Base-by-base conservation (phyloP, 2,797 vertebrate species). In the Okamejei kenojei region DNA sequence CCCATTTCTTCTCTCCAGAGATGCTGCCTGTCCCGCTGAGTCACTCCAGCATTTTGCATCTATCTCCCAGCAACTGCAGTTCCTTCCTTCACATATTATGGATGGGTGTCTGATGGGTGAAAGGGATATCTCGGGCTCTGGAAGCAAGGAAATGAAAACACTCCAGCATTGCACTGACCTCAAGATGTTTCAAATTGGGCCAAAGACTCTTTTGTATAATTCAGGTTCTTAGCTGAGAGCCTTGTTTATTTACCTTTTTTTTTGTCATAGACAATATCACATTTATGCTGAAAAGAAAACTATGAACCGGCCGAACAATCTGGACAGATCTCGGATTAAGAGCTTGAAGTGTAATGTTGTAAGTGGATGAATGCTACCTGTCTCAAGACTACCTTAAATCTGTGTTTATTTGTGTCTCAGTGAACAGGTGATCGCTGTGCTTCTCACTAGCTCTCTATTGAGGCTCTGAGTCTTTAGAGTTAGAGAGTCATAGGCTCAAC, bases 341-440 rank as follows among this genome's bases (percentile, higher is more conserved):
- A 97, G 97, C 63, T 96, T 98, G 93, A 97, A 96, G 93, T 96
- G 96, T 94, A 98, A 96, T 93, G 95, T 98, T 71, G 98, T 99
- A 94, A 95, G 97, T 95, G 90, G 73, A 10, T 13, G 68, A 68
- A 23, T 45, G 38, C 6, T 35, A 0, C 29, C 15, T 68, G 65
- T 68, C 32, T 88, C 63, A 21, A 61, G 26, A 86, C 29, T 1
- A 4, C 29, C 26, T 61, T 19, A 23, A 82, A 84, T 11, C 29
- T 86, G 10, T n/a, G 63, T 35, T 88, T 68, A 35, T 68, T 68
- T 4, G n/a, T 88, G 84, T 65, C 17, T 21, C 13, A 7, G 63
- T 88, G 65, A 7, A 35, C 61, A 32, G 29, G 7, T 86, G 58
- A 29, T 58, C 17, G 61, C 13, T 17, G 13, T 32, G 15, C n/a